Percentiles rank a stretch among this genome's conserved stretches.
Evolutionary conservation across 2,797 vertebrate species (phyloP).

Genomic region (Xyrichtys novacula): DNA sequence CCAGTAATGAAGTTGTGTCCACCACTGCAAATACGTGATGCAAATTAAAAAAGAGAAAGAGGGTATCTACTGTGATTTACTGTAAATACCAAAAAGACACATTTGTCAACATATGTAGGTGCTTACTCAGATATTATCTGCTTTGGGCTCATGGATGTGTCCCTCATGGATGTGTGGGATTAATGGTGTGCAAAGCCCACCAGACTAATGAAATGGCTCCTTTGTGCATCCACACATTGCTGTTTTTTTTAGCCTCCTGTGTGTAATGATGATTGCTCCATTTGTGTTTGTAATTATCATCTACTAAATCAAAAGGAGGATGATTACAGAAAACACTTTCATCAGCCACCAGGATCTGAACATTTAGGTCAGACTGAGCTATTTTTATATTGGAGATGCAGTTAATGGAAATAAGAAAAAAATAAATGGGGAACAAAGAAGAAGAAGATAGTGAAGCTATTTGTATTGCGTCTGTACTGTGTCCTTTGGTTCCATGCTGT

Average conservation of each 20-base stretch:
- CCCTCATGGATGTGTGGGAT: conserved; percentile 53
- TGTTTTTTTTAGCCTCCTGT: conserved; percentile 64
- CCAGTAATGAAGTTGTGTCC: no score
- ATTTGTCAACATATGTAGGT: conserved; percentile 12
- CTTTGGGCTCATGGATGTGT: conserved; percentile 27
- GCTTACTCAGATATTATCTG: conserved; percentile 19
- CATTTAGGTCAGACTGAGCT: conserved; percentile 35
- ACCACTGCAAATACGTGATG: not conserved
- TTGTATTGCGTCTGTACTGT: conserved; percentile 59
- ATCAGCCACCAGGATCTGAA: conserved; percentile 67
- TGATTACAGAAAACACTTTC: conserved; percentile 80
- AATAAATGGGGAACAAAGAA: conserved; percentile 36
- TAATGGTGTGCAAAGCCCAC: conserved; percentile 64
- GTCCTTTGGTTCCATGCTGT: conserved; percentile 74
- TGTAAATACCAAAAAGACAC: not conserved
- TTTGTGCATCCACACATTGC: conserved; percentile 51
- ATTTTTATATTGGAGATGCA: conserved; percentile 22
- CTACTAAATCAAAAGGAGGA: conserved; percentile 56
- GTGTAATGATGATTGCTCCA: conserved; percentile 75
- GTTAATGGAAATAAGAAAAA: conserved; percentile 31
- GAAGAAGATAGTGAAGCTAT: conserved; percentile 52
- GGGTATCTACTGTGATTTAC: conserved; percentile 1
- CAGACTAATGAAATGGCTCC: conserved; percentile 74
- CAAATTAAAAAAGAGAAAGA: conserved; percentile 5
- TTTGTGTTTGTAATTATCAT: conserved; percentile 73